Evolutionary conservation across 2,113 vertebrate genomes (phyloP).

Genomic region (chimpanzee (Pan troglodytes)): DNA sequence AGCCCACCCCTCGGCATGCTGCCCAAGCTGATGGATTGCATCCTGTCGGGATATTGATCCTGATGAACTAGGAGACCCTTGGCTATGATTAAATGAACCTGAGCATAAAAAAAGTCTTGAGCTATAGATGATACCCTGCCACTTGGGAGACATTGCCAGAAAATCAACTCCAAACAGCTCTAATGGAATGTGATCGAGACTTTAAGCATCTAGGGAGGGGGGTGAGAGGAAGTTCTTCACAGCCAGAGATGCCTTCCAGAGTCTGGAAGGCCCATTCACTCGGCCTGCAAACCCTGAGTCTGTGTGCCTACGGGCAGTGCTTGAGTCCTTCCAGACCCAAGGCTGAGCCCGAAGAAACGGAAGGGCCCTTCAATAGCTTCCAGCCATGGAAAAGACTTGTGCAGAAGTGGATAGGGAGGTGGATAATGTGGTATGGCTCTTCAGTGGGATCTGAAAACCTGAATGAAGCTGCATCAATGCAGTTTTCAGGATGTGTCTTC

Average conservation of each 20-base stretch:
- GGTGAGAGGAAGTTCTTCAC: neutral
- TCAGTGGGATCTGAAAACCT: neutral
- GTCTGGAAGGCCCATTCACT: neutral
- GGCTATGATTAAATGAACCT: slow-evolving; percentile 57
- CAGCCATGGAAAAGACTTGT: neutral
- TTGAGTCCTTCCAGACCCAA: neutral
- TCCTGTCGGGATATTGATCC: slow-evolving; percentile 48
- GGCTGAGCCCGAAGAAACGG: neutral
- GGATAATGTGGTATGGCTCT: neutral
- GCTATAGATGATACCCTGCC: slow-evolving; percentile 36
- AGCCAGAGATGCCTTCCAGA: neutral
- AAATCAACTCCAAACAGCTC: slow-evolving; percentile 19
- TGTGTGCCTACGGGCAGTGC: neutral
- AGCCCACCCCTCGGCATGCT: neutral
- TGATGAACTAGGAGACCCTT: slow-evolving; percentile 50
- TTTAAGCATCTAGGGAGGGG: neutral
- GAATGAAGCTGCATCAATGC: fast-evolving
- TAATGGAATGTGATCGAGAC: neutral
- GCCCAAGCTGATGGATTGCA: slow-evolving; percentile 31
- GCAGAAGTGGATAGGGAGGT: neutral
- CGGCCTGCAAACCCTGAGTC: neutral
- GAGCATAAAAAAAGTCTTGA: slow-evolving; percentile 50
- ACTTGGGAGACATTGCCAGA: slow-evolving; percentile 54
- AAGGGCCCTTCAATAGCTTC: neutral
- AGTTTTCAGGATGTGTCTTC: neutral